These are phyloP conservation scores for Aphrocallistes beatrix DNA, from an alignment of 37 sponge, comb jelly and placozoan genomes.

Conservation along the genomic window DNA sequence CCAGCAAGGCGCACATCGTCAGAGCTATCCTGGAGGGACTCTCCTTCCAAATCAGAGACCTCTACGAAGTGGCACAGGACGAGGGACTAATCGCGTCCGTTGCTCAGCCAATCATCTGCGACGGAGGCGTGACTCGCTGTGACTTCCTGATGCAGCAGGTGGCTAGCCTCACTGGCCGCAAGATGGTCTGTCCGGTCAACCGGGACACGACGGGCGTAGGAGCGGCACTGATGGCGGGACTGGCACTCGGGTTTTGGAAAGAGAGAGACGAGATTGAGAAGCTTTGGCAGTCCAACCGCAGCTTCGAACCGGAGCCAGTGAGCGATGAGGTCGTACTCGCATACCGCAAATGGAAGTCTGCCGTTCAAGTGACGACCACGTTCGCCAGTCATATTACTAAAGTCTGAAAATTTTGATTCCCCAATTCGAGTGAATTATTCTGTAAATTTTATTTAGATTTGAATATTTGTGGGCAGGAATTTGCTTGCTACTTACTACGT, in stretches of 20 bases:
- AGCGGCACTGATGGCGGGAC: conserved; percentile 63
- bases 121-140: conserved; percentile 71
- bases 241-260: conserved; percentile 64
- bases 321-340: neutral
- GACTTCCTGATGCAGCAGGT: conserved; percentile 42
- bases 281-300: conserved; percentile 25
- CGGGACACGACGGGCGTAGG: conserved; percentile 62
- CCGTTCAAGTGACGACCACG: no score
- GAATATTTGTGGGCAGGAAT: no score
- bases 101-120: conserved; percentile 26
- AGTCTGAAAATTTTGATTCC: no score
- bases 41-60: conserved; percentile 51
- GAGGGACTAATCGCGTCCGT: conserved; percentile 25
- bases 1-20: conserved; percentile 42
- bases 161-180: conserved; percentile 33
- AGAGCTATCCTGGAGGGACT: conserved; percentile 74
- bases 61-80: conserved; percentile 23
- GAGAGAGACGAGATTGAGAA: conserved; percentile 29
- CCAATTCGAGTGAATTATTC: no score
- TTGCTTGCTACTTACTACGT: no score
- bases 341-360: neutral
- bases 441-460: no score
- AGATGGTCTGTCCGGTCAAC: conserved; percentile 33
- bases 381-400: no score
- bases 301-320: conserved; percentile 16